Percentiles rank a stretch among this genome's conserved stretches.
Conservation (phyloP, 2,888 invertebrate species). For the Mermis nigrescens region DNA sequence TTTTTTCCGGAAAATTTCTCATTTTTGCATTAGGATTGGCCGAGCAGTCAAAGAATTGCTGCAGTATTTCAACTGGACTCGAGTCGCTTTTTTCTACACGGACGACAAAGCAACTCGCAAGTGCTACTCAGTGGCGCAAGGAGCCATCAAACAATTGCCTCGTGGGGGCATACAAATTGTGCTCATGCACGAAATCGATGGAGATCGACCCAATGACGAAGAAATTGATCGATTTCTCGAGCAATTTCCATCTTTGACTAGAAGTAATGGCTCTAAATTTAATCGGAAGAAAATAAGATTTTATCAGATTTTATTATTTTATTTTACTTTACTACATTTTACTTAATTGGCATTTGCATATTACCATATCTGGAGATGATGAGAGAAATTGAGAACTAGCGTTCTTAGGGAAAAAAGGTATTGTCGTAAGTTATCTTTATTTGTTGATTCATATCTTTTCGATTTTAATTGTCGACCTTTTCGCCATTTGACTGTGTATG, state of each 20-base stretch:
- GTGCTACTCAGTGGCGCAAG: conserved; percentile 18
- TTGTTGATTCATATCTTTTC: too few relatives aligned
- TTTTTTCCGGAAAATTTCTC: too few relatives aligned
- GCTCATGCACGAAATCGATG: conserved; percentile 7
- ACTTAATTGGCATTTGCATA: too few relatives aligned
- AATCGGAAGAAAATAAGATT: neutral
- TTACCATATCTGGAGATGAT: too few relatives aligned
- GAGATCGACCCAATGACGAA: conserved; percentile 6
- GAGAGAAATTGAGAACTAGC: too few relatives aligned
- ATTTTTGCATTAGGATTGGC: conserved; percentile 18
- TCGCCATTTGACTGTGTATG: too few relatives aligned
- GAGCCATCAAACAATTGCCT: conserved; percentile 7
- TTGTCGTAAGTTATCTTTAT: too few relatives aligned
- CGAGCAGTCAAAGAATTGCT: conserved; percentile 18
- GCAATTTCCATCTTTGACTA: conserved; percentile 6
- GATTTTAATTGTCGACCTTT: too few relatives aligned
- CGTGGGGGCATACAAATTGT: conserved; percentile 8
- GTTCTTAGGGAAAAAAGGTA: too few relatives aligned
- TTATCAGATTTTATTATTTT: too few relatives aligned
- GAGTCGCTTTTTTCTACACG: conserved; percentile 20
- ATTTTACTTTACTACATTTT: too few relatives aligned
- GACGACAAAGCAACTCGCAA: conserved; percentile 18
- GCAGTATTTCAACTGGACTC: conserved; percentile 18
- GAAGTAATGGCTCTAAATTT: conserved; percentile 2
- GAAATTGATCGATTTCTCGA: conserved; percentile 10